Conservation (phyloP, 2,888 invertebrate genomes). For the Cephalotes varians region DNA sequence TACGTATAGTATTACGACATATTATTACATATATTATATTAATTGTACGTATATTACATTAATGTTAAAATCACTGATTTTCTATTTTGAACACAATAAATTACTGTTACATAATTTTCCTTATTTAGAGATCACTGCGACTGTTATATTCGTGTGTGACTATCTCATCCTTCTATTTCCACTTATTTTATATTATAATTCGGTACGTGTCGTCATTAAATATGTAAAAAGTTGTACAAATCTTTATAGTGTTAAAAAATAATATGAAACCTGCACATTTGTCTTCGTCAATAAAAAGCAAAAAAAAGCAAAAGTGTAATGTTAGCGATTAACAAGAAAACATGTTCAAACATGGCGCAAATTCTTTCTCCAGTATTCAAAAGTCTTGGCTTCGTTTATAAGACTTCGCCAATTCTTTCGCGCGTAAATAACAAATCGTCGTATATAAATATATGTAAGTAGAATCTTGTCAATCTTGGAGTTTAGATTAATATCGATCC, state of each 20-base stretch:
- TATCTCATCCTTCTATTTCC: background rate
- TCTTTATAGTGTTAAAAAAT: background rate
- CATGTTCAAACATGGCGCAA: background rate
- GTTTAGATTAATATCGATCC: conserved; percentile 16
- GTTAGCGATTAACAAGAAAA: background rate
- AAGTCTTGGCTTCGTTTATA: background rate
- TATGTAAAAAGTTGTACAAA: no score
- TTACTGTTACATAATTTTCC: background rate
- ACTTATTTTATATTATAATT: conserved; percentile 2
- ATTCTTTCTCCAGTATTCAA: background rate
- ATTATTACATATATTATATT: background rate
- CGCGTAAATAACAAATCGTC: conserved; percentile 14
- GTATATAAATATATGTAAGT: conserved; percentile 12
- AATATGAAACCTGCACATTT: background rate
- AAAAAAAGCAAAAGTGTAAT: background rate
- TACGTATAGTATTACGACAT: background rate
- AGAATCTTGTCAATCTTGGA: background rate
- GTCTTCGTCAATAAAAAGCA: background rate
- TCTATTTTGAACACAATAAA: background rate
- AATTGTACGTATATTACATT: no score
- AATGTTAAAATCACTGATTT: background rate
- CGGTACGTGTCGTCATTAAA: background rate
- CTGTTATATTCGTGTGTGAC: background rate
- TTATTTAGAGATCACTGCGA: conserved; percentile 4
- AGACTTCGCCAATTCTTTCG: background rate